Percentiles rank a stretch among this genome's conserved stretches.
Conservation (phyloP, 2,888 invertebrate species). For the Melieria omissa region DNA sequence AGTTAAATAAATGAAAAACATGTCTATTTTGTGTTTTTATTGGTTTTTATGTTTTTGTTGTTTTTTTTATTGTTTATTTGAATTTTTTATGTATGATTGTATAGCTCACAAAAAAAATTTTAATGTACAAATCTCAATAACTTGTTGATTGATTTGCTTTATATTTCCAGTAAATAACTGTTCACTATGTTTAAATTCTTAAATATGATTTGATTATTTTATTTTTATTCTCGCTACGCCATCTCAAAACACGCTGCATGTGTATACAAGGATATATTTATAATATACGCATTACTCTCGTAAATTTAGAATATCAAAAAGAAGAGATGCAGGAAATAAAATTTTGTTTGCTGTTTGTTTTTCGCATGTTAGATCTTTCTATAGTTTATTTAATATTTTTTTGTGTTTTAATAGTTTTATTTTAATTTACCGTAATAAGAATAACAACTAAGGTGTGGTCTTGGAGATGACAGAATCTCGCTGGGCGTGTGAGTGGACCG, state of each 20-base stretch:
- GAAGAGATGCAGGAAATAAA: not conserved
- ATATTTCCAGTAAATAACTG: constrained; percentile 17
- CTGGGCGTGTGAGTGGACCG: too few species aligned
- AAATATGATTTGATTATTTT: constrained; percentile 3
- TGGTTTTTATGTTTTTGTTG: constrained; percentile 23
- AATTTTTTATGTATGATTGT: constrained; percentile 32
- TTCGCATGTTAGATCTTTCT: not conserved
- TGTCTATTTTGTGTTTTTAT: not conserved
- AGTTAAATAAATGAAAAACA: not conserved
- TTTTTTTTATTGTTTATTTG: constrained; percentile 30
- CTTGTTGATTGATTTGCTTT: constrained; percentile 27
- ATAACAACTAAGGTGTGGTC: not conserved
- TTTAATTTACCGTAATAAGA: not conserved
- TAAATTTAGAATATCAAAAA: constrained; percentile 12
- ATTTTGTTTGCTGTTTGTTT: not conserved
- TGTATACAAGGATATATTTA: too few species aligned
- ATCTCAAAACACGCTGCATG: too few species aligned
- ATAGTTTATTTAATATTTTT: not conserved
- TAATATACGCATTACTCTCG: too few species aligned
- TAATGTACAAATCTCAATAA: constrained; percentile 38
- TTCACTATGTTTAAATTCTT: constrained; percentile 17
- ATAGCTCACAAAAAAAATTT: constrained; percentile 36
- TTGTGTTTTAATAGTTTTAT: constrained; percentile 1
- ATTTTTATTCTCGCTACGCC: not conserved
- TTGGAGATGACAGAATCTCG: too few species aligned